phyloP scores from a whole-genome alignment of 2,888 invertebrate genomes.

The Sabellastarte sp. region DNA sequence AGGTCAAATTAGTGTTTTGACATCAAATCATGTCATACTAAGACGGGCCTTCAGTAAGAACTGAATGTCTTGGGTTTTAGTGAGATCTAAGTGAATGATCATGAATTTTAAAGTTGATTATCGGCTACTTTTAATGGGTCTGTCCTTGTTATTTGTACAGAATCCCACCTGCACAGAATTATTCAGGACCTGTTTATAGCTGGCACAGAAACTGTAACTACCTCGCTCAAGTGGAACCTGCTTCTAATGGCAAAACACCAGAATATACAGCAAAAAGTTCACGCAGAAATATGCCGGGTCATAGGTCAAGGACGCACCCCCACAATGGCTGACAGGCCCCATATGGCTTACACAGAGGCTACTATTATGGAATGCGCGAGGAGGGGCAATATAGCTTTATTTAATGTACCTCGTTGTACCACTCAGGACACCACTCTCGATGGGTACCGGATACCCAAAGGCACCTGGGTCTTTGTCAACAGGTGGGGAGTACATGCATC shows the following conservation, averaged over 20 bases:
- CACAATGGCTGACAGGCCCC: constrained; percentile 20
- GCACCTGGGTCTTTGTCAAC: constrained; percentile 31
- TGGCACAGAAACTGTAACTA: constrained; percentile 30
- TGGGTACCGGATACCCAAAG: constrained; percentile 26
- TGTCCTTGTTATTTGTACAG: too few relatives aligned
- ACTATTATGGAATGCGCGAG: constrained; percentile 31
- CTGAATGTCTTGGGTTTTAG: too few relatives aligned
- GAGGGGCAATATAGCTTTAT: constrained; percentile 29
- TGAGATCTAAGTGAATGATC: too few relatives aligned
- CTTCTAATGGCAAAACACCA: constrained; percentile 27
- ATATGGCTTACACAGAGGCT: constrained; percentile 28
- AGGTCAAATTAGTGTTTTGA: too few relatives aligned
- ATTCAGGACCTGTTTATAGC: constrained; percentile 34
- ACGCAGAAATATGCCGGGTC: constrained; percentile 23
- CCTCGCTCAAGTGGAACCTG: constrained; percentile 30
- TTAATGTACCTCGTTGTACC: constrained; percentile 27
- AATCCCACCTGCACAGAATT: constrained; percentile 22
- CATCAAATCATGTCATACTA: too few relatives aligned
- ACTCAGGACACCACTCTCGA: constrained; percentile 19
- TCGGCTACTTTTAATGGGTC: too few relatives aligned
- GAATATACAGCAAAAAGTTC: constrained; percentile 21
- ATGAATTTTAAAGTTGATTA: too few relatives aligned
- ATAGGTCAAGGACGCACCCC: constrained; percentile 22
- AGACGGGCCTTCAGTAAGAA: too few relatives aligned
- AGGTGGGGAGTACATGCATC: constrained; percentile 26